Conservation (phyloP, 1,140 invertebrate genomes). For the Mactra quadrangularis region DNA sequence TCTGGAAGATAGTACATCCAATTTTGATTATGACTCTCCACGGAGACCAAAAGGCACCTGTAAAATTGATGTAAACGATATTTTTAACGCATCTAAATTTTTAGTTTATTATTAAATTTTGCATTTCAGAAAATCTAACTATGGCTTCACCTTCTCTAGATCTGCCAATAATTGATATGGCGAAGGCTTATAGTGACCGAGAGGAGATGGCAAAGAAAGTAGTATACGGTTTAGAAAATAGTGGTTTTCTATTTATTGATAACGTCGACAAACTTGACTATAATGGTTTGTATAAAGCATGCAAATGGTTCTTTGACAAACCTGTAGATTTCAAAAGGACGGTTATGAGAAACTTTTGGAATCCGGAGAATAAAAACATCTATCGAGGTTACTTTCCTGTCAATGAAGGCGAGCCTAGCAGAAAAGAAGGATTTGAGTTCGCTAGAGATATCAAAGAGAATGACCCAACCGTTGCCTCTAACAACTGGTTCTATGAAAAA, state of each 20-base stretch:
- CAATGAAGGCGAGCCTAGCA: slow-evolving; percentile 61
- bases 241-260: slow-evolving; percentile 73
- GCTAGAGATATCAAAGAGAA: slow-evolving; percentile 52
- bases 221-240: slow-evolving; percentile 69
- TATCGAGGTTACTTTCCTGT: slow-evolving; percentile 75
- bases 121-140: too few relatives aligned
- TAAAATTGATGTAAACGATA: too few relatives aligned
- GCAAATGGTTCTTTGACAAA: slow-evolving; percentile 71
- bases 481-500: slow-evolving; percentile 62
- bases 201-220: slow-evolving; percentile 65
- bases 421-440: slow-evolving; percentile 68
- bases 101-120: too few relatives aligned
- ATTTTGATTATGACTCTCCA: too few relatives aligned
- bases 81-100: too few relatives aligned
- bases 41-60: too few relatives aligned
- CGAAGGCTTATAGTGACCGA: slow-evolving; percentile 56
- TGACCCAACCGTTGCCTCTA: slow-evolving; percentile 19
- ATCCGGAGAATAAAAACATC: slow-evolving; percentile 67
- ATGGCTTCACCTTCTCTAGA: background rate
- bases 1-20: too few relatives aligned
- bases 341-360: slow-evolving; percentile 70
- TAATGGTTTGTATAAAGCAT: slow-evolving; percentile 64
- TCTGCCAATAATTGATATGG: slow-evolving; percentile 66
- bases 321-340: slow-evolving; percentile 64
- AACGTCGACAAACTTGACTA: slow-evolving; percentile 67